Evolutionary conservation across 2,888 invertebrate species (phyloP).

Genomic region (Mamestra brassicae): DNA sequence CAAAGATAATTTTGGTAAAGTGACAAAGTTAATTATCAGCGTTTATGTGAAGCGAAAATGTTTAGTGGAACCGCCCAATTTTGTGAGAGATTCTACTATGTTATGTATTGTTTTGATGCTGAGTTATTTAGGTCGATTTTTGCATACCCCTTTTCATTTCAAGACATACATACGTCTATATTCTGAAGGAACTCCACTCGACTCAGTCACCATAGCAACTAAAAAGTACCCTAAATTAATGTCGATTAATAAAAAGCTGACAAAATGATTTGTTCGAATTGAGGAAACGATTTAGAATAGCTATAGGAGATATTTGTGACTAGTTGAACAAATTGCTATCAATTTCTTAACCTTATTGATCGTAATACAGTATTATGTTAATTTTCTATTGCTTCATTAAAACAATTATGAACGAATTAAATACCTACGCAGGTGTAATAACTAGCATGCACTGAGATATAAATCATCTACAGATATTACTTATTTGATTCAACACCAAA

Average conservation of each 20-base stretch:
- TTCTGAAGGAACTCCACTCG: not conserved
- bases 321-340: not conserved
- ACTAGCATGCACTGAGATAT: not conserved
- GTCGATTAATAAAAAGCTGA: not conserved
- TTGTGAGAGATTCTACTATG: slow-evolving; percentile 3
- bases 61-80: slow-evolving; percentile 42
- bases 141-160: not conserved
- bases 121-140: slow-evolving; percentile 10
- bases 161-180: not conserved
- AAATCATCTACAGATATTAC: not conserved
- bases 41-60: slow-evolving; percentile 57
- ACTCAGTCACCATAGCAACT: not conserved
- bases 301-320: not conserved
- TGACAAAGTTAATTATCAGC: slow-evolving; percentile 62
- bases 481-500: not conserved
- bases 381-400: not conserved
- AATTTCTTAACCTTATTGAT: not conserved
- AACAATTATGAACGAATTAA: not conserved
- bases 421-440: not conserved
- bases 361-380: not conserved
- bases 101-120: slow-evolving; percentile 21
- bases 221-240: not conserved
- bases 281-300: not conserved
- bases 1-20: slow-evolving; percentile 62
- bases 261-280: too few relatives aligned